These are phyloP conservation scores for Semnornis frantzii DNA, from an alignment of 2,113 vertebrate genomes.

Conservation along the genomic window DNA sequence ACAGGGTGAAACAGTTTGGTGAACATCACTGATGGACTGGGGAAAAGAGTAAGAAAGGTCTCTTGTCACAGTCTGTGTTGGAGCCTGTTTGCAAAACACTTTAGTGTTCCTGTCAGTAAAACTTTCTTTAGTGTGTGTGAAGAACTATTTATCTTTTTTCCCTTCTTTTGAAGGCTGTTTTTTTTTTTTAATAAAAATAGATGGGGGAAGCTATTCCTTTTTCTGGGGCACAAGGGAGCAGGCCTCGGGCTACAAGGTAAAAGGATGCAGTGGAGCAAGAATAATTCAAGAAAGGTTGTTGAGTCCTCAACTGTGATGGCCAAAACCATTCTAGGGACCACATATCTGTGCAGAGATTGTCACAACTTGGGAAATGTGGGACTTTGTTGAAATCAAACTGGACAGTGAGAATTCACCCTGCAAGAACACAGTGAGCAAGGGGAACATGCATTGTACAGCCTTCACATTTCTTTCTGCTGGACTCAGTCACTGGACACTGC, in stretches of 20 bases:
- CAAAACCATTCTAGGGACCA: neutral
- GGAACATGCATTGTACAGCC: neutral
- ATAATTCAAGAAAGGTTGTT: accelerated
- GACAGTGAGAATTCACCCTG: neutral
- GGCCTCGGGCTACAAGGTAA: accelerated
- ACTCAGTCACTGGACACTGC: neutral
- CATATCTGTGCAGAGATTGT: neutral
- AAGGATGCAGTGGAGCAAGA: accelerated
- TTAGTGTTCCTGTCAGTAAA: neutral
- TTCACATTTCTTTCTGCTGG: neutral
- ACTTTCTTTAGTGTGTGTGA: neutral
- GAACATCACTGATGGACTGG: neutral
- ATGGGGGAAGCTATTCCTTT: neutral
- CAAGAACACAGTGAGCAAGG: neutral
- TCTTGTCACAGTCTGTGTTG: neutral
- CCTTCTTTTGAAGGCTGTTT: neutral
- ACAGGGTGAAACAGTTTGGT: neutral
- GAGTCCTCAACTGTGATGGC: neutral
- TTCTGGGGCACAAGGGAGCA: neutral
- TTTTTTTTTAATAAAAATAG: neutral
- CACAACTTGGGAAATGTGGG: neutral
- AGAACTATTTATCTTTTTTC: neutral
- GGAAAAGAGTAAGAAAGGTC: neutral
- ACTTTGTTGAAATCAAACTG: neutral
- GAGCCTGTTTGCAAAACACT: neutral